Percentiles rank a stretch among this genome's conserved stretches.
Evolutionary conservation across 1,140 invertebrate species (phyloP).

Genomic region (Pseudomyrmex sp.): DNA sequence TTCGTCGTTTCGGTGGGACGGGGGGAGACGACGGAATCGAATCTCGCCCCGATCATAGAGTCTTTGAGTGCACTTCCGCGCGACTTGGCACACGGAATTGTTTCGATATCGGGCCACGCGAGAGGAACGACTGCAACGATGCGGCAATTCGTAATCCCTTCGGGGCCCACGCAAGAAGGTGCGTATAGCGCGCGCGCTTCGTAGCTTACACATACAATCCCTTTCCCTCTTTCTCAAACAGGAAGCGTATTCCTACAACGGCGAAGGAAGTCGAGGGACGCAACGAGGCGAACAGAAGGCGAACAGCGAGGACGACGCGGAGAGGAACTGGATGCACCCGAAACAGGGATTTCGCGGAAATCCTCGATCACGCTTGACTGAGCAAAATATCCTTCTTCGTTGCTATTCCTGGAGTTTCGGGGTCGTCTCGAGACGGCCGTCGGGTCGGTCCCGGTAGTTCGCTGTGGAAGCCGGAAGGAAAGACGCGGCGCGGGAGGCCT

Average conservation of each 20-base stretch:
- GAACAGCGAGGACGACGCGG: slow-evolving; percentile 7
- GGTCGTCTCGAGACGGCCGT: slow-evolving; percentile 52
- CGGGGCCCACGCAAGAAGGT: slow-evolving; percentile 52
- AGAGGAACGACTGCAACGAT: slow-evolving; percentile 70
- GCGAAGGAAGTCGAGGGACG: slow-evolving; percentile 21
- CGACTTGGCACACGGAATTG: slow-evolving; percentile 67
- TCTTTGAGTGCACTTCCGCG: slow-evolving; percentile 72
- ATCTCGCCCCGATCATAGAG: slow-evolving; percentile 66
- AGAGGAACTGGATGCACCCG: slow-evolving; percentile 75
- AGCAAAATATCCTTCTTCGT: slow-evolving; percentile 81
- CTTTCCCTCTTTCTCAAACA: neutral
- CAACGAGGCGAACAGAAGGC: slow-evolving; percentile 48
- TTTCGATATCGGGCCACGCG: slow-evolving; percentile 59
- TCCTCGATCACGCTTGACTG: slow-evolving; percentile 79
- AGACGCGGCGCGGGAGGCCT: slow-evolving; percentile 19
- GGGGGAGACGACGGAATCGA: slow-evolving; percentile 43
- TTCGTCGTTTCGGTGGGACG: slow-evolving; percentile 7
- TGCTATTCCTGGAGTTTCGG: slow-evolving; percentile 78
- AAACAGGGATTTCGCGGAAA: slow-evolving; percentile 83
- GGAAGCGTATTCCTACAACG: slow-evolving; percentile 47
- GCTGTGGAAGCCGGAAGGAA: slow-evolving; percentile 14
- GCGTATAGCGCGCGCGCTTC: slow-evolving; percentile 55
- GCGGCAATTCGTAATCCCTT: slow-evolving; percentile 77
- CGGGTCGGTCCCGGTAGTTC: slow-evolving; percentile 2
- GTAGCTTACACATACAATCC: slow-evolving; percentile 37